phyloP scores from a whole-genome alignment of 2,888 invertebrate species.

The Trissonchulus sp. region DNA sequence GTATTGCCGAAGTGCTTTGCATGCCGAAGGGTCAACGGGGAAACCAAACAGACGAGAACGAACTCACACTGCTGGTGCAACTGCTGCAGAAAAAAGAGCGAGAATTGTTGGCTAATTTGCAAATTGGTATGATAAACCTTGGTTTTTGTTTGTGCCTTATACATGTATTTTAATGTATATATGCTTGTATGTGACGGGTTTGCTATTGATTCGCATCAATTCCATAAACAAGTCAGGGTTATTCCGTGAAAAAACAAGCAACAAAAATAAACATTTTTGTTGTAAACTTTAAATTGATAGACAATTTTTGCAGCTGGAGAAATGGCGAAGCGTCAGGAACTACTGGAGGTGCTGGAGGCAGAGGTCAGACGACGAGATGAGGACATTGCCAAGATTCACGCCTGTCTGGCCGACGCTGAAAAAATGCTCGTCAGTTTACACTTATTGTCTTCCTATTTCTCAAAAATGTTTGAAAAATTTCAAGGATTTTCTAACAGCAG shows the following conservation, averaged over 20 bases:
- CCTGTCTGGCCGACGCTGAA: constrained; percentile 30
- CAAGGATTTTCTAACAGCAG: too few species aligned
- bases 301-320: constrained; percentile 30
- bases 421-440: constrained; percentile 23
- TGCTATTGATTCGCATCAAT: too few species aligned
- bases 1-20: constrained; percentile 3
- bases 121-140: constrained; percentile 7
- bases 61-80: not conserved
- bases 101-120: constrained; percentile 5
- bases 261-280: too few species aligned
- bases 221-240: too few species aligned
- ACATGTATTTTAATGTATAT: too few species aligned
- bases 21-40: constrained; percentile 4
- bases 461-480: too few species aligned
- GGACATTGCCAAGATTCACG: constrained; percentile 20
- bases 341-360: constrained; percentile 30
- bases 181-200: too few species aligned
- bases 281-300: too few species aligned
- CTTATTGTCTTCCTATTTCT: not conserved
- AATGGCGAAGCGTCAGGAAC: constrained; percentile 23
- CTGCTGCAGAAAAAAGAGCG: constrained; percentile 14
- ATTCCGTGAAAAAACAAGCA: too few species aligned
- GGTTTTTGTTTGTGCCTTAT: too few species aligned
- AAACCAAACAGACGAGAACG: not conserved
- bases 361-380: constrained; percentile 28